Evolutionary conservation across 2,113 vertebrate genomes (phyloP).

Genomic region (Ptilorrhoa leucosticta): DNA sequence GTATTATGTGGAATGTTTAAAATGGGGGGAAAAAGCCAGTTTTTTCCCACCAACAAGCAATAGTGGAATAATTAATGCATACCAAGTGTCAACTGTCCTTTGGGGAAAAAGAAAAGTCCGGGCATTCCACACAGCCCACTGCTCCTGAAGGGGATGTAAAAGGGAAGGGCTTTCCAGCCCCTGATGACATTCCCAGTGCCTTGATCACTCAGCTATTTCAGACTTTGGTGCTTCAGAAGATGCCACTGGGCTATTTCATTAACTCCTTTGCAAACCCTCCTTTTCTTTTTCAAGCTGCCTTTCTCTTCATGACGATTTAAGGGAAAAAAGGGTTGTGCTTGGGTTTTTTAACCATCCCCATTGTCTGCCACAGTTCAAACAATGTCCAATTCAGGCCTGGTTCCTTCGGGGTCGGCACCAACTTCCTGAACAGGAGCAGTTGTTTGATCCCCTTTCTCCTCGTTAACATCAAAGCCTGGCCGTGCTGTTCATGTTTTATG

Average conservation of each 20-base stretch:
- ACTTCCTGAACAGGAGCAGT: neutral
- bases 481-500: neutral
- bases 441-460: neutral
- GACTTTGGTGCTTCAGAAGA: neutral
- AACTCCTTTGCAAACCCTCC: neutral
- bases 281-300: neutral
- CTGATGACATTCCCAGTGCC: neutral
- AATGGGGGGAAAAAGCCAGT: accelerated
- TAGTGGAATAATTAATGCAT: neutral
- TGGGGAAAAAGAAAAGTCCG: neutral
- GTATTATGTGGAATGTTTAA: neutral
- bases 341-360: neutral
- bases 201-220: neutral
- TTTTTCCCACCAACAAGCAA: neutral
- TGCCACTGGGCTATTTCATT: neutral
- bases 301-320: neutral
- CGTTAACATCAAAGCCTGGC: neutral
- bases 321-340: accelerated
- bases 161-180: neutral
- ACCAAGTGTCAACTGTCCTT: neutral
- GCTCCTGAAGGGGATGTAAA: neutral
- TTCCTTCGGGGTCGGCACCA: neutral
- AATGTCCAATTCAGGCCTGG: neutral
- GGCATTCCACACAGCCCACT: neutral
- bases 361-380: neutral